Conservation (phyloP, 2,113 vertebrate species). For the Indicator indicator region DNA sequence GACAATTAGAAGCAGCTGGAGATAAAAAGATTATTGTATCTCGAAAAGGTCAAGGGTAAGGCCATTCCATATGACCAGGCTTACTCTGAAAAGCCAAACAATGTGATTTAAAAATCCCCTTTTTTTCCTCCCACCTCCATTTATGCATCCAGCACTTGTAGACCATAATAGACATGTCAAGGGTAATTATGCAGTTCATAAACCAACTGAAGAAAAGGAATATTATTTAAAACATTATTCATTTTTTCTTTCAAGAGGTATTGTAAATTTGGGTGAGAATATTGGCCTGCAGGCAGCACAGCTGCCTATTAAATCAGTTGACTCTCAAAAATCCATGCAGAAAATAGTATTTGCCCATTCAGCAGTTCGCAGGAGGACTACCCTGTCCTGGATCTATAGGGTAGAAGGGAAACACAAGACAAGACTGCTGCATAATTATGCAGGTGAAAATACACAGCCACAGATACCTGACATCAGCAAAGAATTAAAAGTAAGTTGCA, state of each 20-base stretch:
- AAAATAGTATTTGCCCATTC: not conserved
- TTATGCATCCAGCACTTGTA: not conserved
- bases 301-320: not conserved
- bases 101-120: not conserved
- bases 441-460: not conserved
- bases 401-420: not conserved
- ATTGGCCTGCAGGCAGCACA: not conserved
- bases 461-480: not conserved
- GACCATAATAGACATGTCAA: not conserved
- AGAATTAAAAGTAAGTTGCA: not conserved
- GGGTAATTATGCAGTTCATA: not conserved
- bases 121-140: no score
- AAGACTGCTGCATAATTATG: not conserved
- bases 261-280: not conserved
- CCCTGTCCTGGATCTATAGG: not conserved
- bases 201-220: not conserved
- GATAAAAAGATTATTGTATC: not conserved
- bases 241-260: not conserved
- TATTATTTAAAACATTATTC: not conserved
- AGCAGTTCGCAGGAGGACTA: not conserved
- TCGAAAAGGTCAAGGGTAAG: not conserved
- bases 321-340: not conserved
- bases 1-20: not conserved
- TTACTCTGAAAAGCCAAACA: not conserved
- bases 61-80: not conserved